These are phyloP conservation scores for Colistium nudipinnis DNA, from an alignment of 2,113 vertebrate genomes.

Conservation along the genomic window DNA sequence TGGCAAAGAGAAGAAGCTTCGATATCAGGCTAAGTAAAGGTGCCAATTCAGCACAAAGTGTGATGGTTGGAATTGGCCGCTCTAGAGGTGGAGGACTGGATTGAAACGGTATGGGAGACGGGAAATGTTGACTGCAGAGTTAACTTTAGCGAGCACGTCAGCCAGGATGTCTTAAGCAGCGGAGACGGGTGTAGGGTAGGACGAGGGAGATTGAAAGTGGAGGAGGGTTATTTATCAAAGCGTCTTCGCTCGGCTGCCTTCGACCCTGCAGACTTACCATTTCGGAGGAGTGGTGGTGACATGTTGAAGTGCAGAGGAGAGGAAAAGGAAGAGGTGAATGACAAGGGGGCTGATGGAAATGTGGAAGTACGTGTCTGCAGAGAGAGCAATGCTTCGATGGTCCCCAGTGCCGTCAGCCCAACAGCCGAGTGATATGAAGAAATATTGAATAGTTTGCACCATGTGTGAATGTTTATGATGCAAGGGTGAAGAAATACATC, in stretches of 20 bases:
- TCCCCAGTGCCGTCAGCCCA: neutral
- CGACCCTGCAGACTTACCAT: constrained; percentile 33
- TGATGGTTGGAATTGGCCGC: constrained; percentile 28
- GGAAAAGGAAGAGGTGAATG: constrained; percentile 14
- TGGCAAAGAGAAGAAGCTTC: constrained; percentile 18
- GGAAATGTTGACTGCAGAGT: constrained; percentile 47
- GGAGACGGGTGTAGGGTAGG: constrained; percentile 31
- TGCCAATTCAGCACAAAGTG: constrained; percentile 47
- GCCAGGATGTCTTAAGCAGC: constrained; percentile 39
- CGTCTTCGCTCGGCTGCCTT: constrained; percentile 34
- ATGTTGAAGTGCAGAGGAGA: neutral
- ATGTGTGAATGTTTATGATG: neutral
- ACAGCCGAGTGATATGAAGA: neutral
- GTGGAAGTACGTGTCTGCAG: constrained; percentile 13
- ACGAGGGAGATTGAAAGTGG: constrained; percentile 38
- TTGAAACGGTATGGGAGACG: constrained; percentile 38
- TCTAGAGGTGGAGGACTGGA: constrained; percentile 35
- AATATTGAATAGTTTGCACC: neutral
- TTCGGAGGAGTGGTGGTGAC: constrained; percentile 17
- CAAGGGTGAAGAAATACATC: neutral
- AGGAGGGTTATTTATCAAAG: constrained; percentile 54
- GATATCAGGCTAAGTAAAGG: constrained; percentile 26
- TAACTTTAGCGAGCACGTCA: constrained; percentile 28
- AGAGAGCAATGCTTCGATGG: neutral
- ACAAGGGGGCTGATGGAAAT: constrained; percentile 13